A percentile compares a stretch with the other conserved stretches of the same genome.
Conservation (phyloP, 2,113 vertebrate species). For the Rattus rattus region DNA sequence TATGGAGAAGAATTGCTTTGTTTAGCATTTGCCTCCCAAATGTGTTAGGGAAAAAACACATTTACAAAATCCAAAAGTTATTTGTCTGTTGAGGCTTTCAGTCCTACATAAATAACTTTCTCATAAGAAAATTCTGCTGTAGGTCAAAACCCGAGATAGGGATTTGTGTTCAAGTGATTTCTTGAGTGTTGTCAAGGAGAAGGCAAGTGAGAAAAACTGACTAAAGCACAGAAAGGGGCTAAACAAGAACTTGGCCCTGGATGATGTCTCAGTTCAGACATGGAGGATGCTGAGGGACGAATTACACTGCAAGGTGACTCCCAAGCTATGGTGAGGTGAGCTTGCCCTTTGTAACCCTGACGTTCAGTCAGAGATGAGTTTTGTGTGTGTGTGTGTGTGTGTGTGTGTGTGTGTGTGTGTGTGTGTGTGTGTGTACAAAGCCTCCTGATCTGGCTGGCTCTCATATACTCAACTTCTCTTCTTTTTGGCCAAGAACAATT, state of each 20-base stretch:
- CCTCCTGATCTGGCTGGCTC: not conserved
- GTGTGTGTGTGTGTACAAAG: not conserved
- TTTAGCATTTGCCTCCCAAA: not conserved
- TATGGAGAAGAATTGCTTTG: not conserved
- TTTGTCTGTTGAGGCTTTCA: not conserved
- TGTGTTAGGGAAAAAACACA: conserved; percentile 4
- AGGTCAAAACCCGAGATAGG: conserved; percentile 10
- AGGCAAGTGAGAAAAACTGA: not conserved
- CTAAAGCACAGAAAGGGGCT: not conserved
- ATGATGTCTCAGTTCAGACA: not conserved
- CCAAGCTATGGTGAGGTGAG: not conserved
- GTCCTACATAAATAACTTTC: not conserved
- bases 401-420: not conserved
- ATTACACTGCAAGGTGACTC: not conserved
- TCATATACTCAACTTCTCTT: not conserved
- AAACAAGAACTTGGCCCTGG: not conserved
- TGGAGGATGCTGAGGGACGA: not conserved
- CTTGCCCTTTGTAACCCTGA: not conserved
- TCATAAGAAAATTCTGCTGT: not conserved
- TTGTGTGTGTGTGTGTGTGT: not conserved
- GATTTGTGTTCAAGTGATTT: conserved; percentile 54
- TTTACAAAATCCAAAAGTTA: not conserved
- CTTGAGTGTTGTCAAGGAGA: conserved; percentile 9
- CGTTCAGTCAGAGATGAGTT: not conserved
- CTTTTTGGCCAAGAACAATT: not conserved